A percentile compares a stretch with the other conserved stretches of the same genome.
Conservation (phyloP, 2,888 invertebrate species). For the Temnothorax rugatulus region DNA sequence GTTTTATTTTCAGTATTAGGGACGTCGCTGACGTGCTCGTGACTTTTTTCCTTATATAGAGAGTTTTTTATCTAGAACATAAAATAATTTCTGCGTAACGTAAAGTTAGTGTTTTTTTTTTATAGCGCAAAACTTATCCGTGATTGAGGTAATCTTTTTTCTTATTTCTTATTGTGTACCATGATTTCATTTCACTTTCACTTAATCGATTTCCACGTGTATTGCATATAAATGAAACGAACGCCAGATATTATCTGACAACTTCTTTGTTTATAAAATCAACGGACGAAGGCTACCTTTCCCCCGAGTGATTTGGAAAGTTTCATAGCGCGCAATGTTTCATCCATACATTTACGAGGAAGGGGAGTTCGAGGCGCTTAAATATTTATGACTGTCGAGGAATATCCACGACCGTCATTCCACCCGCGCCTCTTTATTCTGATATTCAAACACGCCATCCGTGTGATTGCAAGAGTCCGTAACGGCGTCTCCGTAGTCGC, state of each 20-base stretch:
- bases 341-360: slow-evolving; percentile 58
- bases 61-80: not conserved
- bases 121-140: not conserved
- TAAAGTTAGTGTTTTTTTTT: not conserved
- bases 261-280: slow-evolving; percentile 49
- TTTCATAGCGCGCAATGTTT: slow-evolving; percentile 57
- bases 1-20: slow-evolving; percentile 8
- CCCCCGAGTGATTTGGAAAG: slow-evolving; percentile 47
- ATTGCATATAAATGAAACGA: not conserved
- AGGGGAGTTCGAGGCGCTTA: slow-evolving; percentile 54
- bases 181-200: not conserved
- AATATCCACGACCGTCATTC: slow-evolving; percentile 52
- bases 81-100: not conserved
- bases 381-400: slow-evolving; percentile 69
- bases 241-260: slow-evolving; percentile 25
- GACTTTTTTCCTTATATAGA: not conserved
- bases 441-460: slow-evolving; percentile 43
- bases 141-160: not conserved
- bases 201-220: not conserved
- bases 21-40: not conserved
- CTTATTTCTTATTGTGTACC: not conserved
- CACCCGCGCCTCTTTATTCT: slow-evolving; percentile 38
- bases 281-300: slow-evolving; percentile 30
- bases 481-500: not conserved
- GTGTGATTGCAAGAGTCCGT: slow-evolving; percentile 31